phyloP scores from a whole-genome alignment of 2,888 invertebrate genomes.

The Protonemura montana region DNA sequence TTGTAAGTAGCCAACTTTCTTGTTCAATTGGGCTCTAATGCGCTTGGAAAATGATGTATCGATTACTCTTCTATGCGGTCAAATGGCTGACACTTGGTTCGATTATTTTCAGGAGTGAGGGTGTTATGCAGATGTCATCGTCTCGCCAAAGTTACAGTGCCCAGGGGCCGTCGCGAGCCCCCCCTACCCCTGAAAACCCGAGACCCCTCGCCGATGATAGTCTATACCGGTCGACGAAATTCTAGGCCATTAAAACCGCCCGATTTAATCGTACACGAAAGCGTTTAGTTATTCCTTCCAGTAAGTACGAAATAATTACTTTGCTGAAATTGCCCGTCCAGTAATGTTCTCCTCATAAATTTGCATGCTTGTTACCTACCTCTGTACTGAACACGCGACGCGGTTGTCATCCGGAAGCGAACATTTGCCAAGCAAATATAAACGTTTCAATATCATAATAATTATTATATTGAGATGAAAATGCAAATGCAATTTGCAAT shows the following conservation, averaged over 20 bases:
- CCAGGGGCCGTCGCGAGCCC: not conserved
- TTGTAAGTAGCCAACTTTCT: not conserved
- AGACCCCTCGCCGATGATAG: not conserved
- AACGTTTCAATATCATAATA: not conserved
- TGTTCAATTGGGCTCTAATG: not conserved
- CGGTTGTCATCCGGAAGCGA: not conserved
- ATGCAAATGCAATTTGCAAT: not conserved
- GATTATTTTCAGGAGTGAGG: not conserved
- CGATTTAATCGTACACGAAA: not conserved
- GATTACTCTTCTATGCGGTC: not conserved
- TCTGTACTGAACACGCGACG: not conserved
- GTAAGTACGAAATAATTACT: not conserved
- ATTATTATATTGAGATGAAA: conserved; percentile 1
- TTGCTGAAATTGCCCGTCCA: not conserved
- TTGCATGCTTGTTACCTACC: conserved; percentile 12
- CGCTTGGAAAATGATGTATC: too few relatives aligned
- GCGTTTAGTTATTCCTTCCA: not conserved
- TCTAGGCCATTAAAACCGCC: not conserved
- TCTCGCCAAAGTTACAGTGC: not conserved
- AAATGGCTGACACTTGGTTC: not conserved
- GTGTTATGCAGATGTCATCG: not conserved
- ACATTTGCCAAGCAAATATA: not conserved
- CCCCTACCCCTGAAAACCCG: not conserved
- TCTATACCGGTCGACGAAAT: conserved; percentile 31
- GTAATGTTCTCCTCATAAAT: not conserved